Evolutionary conservation across 2,797 vertebrate genomes (phyloP), one percentile per base, ranked within the genome.

Genomic region (Sphaeramia orbicularis): DNA sequence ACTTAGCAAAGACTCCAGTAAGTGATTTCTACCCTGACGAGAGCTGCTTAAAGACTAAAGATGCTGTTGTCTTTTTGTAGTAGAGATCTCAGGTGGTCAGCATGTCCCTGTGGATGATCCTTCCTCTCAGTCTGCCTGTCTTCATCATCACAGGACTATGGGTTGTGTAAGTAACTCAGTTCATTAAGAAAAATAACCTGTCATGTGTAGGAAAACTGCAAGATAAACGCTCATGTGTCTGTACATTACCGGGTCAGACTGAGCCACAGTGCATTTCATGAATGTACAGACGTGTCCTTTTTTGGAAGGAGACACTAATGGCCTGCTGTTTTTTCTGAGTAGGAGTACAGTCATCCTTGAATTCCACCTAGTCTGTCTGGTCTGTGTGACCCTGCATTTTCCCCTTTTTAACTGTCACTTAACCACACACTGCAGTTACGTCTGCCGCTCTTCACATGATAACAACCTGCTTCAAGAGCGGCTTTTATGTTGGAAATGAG

Each of bases 81-180:
- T 2, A 64, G 59, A 50, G 43, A 15, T 18, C 56, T 71, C 69
- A 41, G 61, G 56, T 10, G 42, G 27, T 50, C 66, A 71, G 77
- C 82, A 96, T 96, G 96, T 94, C 95, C 16, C 88, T 94, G 76
- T 96, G 95, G 96, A 91, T 91, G 78, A 87, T 96, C 72, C 91
- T 96, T 65, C 96, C 96, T 14, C 47, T 95, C 89, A 94, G 94
- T 68, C 90, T 96, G 45, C 94, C 95, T 0, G 92, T 94, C 87
- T 90, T 95, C 81, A 95, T 93, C 88, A 95, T 97, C 91, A 93
- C 94, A 47, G 96, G 96, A 63, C 95, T 96, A 91, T 96, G 96
- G 95, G 92, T 96, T 10, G 95, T 96, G 96, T 96, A 81, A 95
- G 96, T 96, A 81, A 27, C 18, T 30, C 12, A 6, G 2, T 13